These are phyloP conservation scores for Chrysochloris asiatica DNA, from an alignment of 2,113 vertebrate species.

Conservation along the genomic window DNA sequence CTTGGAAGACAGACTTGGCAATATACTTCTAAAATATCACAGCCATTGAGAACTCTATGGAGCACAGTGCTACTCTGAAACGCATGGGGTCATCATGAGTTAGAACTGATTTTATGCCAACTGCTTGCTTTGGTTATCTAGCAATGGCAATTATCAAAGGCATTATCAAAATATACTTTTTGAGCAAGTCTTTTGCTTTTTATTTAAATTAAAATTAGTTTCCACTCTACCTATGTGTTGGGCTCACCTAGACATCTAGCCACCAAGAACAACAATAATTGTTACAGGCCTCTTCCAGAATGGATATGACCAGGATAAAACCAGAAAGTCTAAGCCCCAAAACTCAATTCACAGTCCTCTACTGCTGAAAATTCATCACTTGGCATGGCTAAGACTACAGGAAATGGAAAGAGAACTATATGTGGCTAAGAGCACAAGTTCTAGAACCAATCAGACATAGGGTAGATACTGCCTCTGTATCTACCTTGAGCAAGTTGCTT, in stretches of 20 bases:
- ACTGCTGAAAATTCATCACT: background rate
- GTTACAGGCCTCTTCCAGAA: background rate
- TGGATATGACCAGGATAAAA: background rate
- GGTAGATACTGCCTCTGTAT: background rate
- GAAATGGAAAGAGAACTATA: background rate
- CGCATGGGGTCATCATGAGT: background rate
- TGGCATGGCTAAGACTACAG: background rate
- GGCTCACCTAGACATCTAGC: background rate
- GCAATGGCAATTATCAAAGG: conserved; percentile 8
- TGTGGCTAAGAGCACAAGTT: background rate
- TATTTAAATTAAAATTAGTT: background rate
- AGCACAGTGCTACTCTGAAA: background rate
- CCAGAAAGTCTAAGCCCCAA: background rate
- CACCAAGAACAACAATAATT: background rate
- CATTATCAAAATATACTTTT: background rate
- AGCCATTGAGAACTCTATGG: background rate
- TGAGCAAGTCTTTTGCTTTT: background rate
- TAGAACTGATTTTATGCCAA: background rate
- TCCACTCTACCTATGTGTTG: background rate
- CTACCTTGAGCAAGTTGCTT: background rate
- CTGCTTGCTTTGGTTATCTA: background rate
- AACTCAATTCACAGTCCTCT: background rate
- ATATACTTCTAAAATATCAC: too few relatives aligned
- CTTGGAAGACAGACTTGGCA: too few relatives aligned
- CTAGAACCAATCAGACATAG: background rate